Evolutionary conservation across 2,113 vertebrate species (phyloP), one percentile per base, ranked within the genome.

Genomic region (Isichthys henryi): DNA sequence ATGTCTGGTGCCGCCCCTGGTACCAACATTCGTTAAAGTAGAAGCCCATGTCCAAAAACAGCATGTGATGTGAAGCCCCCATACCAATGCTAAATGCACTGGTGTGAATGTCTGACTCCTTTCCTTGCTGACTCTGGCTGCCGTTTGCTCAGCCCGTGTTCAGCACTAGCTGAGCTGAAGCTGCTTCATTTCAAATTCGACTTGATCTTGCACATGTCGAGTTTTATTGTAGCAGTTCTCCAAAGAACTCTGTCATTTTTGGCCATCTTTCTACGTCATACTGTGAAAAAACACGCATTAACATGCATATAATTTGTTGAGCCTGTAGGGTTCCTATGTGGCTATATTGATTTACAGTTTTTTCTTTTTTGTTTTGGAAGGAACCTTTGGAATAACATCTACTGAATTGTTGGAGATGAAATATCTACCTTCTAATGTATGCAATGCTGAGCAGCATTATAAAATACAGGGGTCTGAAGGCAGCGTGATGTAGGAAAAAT

Each of bases 231-330:
- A 62, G 19, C 39, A 62, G 53, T 66, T 62, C 52, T 46, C 52
- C n/a, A 27, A 88, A 58, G 43, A n/a, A 15, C 53, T 88, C 62
- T 88, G 92, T 91, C 88, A 91, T 89, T 92, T 91, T 93, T 91
- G 19, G 21, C 88, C 48, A 82, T 88, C 91, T 90, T 84, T 82
- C 86, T 87, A 62, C 89, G n/a, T 50, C 88, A 48, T 86, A 2
- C 43, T 84, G 90, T n/a, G 89, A 90, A 93, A 91, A 58, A 43
- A 91, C 39, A 90, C 91, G 90, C 88, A 6, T 88, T 88, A 90
- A 91, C 88, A 93, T 90, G 87, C 92, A 91, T 88, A 85, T 74
- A 45, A 52, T 66, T 89, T 92, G 90, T 88, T 74, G 48, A 53
- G 91, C 88, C 88, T 35, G 0, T 4, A 31, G 49, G 5, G 13